Base-by-base conservation (phyloP, 1,140 invertebrate species). In the Drosophila kikkawai region DNA sequence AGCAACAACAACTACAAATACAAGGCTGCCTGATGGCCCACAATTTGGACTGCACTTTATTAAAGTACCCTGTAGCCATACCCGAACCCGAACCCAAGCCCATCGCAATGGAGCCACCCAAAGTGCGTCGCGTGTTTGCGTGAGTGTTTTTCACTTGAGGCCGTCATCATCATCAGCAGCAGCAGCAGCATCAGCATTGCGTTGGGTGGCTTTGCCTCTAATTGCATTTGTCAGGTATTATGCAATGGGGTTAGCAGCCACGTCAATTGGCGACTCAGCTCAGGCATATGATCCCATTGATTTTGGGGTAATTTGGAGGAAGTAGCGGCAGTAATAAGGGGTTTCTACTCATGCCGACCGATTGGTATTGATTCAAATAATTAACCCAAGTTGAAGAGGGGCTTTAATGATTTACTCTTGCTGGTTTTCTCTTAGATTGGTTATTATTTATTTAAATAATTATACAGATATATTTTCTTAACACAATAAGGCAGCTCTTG, bases 41-140 rank as follows among this genome's bases (percentile, higher is more conserved):
- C 75, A 80, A 83, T 86, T 88, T 80, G 76, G 76, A 48, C 80
- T 86, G 84, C 83, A 88, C 83, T 86, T 86, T 77, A 88, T 64
- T 80, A 80, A 83, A 84, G 82, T 80, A 69, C 56, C 55, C 47
- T 29, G 42, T 26, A 9, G 41, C 75, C 47, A 60, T 51, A 17
- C n/a, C 29, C 42, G 42, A 59, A 29, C 29, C 41, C 47, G 3
- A 42, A 29, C 15, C 73, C 32, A 0, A 36, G 13, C 37, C 55
- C 44, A 39, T 47, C n/a, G 47, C 47, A 67, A 36, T 44, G 39
- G 22, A 66, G 63, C 63, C 63, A 39, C 60, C 37, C 71, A 59
- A 73, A 73, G 69, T 60, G 50, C 63, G 75, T 77, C 47, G 59
- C 65, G 44, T 70, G 65, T 64, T 61, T 61, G 58, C 58, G 45